Evolutionary conservation across 2,797 vertebrate genomes (phyloP).

Genomic region (Sebastes nivosus): DNA sequence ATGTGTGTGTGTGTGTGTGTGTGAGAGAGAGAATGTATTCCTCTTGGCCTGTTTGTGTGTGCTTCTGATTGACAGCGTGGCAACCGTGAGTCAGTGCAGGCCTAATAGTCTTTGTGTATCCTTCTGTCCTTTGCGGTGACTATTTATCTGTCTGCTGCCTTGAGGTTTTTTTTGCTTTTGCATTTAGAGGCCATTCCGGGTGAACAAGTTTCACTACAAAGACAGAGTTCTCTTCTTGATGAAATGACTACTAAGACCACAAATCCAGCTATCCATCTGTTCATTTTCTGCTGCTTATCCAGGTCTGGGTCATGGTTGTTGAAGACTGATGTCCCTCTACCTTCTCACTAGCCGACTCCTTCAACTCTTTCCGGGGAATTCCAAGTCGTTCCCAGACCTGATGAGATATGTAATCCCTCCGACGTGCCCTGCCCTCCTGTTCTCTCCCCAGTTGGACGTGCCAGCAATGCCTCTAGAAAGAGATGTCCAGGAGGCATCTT

Average conservation of each 20-base stretch:
- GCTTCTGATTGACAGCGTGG: constrained; percentile 58
- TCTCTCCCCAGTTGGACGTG: not conserved
- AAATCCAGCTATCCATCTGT: not conserved
- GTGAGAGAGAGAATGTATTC: not conserved
- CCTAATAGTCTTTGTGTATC: constrained; percentile 41
- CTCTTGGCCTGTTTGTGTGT: constrained; percentile 35
- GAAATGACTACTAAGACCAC: not conserved
- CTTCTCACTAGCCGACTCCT: constrained; percentile 2
- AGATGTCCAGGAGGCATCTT: not conserved
- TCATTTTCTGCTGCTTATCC: not conserved
- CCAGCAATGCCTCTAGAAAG: not conserved
- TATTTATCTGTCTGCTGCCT: constrained; percentile 51
- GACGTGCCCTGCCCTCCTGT: not conserved
- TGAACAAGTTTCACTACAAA: constrained; percentile 2
- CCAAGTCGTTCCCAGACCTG: not conserved
- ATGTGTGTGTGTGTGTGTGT: constrained; percentile 7
- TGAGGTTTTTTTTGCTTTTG: constrained; percentile 15
- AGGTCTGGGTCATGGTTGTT: not conserved
- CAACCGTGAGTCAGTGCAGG: constrained; percentile 43
- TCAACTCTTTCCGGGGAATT: constrained; percentile 18
- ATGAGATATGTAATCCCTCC: constrained; percentile 16
- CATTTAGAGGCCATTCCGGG: constrained; percentile 27
- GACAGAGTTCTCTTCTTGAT: not conserved
- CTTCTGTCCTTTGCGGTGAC: constrained; percentile 36
- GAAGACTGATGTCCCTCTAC: constrained; percentile 12